These are phyloP conservation scores for Vanacampus margaritifer DNA, from an alignment of 2,113 vertebrate species.

Conservation along the genomic window DNA sequence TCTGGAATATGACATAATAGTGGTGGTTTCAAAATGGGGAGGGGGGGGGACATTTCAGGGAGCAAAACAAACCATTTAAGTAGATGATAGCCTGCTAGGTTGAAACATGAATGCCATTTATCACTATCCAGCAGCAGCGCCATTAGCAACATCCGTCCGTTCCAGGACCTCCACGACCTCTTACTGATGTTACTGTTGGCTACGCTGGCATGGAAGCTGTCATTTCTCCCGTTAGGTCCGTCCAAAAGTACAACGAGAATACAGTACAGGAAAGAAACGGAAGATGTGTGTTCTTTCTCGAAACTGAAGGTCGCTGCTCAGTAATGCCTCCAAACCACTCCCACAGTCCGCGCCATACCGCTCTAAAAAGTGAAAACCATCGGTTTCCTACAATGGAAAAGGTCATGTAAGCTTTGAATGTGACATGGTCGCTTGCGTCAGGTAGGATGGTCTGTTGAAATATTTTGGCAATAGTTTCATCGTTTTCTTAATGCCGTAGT, in stretches of 20 bases:
- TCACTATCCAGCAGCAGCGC: constrained; percentile 32
- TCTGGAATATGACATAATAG: constrained; percentile 49
- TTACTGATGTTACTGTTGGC: constrained; percentile 54
- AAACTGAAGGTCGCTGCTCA: neutral
- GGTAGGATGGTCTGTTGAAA: no score
- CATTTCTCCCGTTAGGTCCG: constrained; percentile 19
- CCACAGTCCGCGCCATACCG: neutral
- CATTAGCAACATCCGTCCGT: constrained; percentile 23
- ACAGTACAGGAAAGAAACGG: neutral
- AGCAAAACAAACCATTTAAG: constrained; percentile 62
- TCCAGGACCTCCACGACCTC: constrained; percentile 21
- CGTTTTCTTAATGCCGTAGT: no score
- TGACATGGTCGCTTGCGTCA: no score
- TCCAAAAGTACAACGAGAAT: constrained; percentile 19
- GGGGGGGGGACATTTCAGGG: constrained; percentile 57
- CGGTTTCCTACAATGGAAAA: neutral
- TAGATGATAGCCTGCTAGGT: constrained; percentile 33
- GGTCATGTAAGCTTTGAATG: no score
- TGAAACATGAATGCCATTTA: constrained; percentile 32
- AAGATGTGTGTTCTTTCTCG: neutral
- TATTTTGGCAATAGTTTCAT: no score
- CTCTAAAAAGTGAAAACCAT: neutral
- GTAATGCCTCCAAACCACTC: constrained; percentile 1
- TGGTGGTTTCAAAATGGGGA: constrained; percentile 51
- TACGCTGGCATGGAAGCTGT: constrained; percentile 23